Base-by-base conservation (phyloP, 2,113 vertebrate species). In the Eudorcas thomsonii region DNA sequence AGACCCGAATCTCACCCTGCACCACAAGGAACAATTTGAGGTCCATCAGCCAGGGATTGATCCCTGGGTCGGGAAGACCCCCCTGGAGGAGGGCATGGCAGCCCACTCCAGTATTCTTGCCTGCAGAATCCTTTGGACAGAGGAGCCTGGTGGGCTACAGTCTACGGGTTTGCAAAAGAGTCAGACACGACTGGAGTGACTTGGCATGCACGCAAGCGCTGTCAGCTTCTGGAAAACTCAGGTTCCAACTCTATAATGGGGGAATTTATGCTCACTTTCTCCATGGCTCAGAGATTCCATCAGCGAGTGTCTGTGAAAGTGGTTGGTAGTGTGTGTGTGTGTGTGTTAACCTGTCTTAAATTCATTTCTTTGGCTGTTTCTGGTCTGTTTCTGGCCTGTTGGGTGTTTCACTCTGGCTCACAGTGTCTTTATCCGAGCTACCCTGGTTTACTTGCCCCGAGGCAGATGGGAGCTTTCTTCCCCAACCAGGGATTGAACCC, bases 121-220 rank as follows among this genome's bases (percentile, higher is more conserved):
- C 67, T 71, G 67, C n/a, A 71, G 67, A 71, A 11, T 12, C 10
- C n/a, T 17, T 12, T 1, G n/a, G n/a, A 23, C 67, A 23, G 67
- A 39, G n/a, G n/a, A 71, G 67, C 19, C 67, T 39, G n/a, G n/a
- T 0, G 19, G 19, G n/a, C n/a, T 71, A 3, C 67, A 39, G 67
- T 23, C 5, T 21, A 39, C 0, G 19, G n/a, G 19, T 21, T 6
- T 2, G n/a, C 19, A 71, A 39, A 71, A 71, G n/a, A 71, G 5
- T 39, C 1, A 2, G 67, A 12, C 67, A 39, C 1, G 2, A 36
- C 64, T 36, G n/a, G 19, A 6, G 10, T 6, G n/a, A 71, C 19
- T 39, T 39, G 6, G 5, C 67, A 23, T 0, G 5, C 10, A 2
- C 1, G 2, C 19, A 23, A 21, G 2, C n/a, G 3, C 13, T 1